Evolutionary conservation across 2,797 vertebrate species (phyloP), one percentile per base, ranked within the genome.

Genomic region (Spea hammondii): DNA sequence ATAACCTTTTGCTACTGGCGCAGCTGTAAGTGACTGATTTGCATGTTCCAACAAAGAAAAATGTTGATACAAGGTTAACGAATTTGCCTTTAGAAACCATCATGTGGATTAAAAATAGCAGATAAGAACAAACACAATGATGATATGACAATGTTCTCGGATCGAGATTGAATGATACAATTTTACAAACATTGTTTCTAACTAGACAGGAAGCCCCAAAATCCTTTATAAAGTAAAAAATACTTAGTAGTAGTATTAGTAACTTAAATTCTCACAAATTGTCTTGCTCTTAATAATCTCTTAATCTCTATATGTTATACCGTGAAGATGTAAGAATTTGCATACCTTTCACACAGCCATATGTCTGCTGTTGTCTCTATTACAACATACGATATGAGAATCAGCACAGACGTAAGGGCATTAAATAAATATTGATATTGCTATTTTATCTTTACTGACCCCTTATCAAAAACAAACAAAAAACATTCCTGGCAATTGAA

Each of bases 391-490:
- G 3, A 73, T 9, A 14, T 6, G n/a, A 14, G 46, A 13, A 45
- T 79, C 73, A 17, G 44, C 59, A 12, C 53, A 76, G 70, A 79
- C 57, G 48, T 65, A 17, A 44, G 45, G 53, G 54, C 54, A 32
- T 50, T 50, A 17, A 59, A 32, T 74, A 45, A 79, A 79, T 74
- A 70, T 79, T 74, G 13, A 65, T 32, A 44, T 66, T 65, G 17
- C 32, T 13, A 57, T 64, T 62, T 68, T 5, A 57, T 71, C 72
- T 79, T 11, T 73, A 59, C 45, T 74, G 32, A 73, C 54, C 49
- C 55, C 65, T 74, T 69, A 74, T 79, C 65, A 74, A 79, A 62
- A 79, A 70, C 78, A 74, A 74, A 79, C 66, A 74, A 62, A 60
- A 74, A 74, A 13, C 57, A 70, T 69, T 64, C 54, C 54, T 62